These are phyloP conservation scores for Halisarca cf. caerulea DNA, from an alignment of 37 sponge, comb jelly and placozoan genomes.

Conservation along the genomic window DNA sequence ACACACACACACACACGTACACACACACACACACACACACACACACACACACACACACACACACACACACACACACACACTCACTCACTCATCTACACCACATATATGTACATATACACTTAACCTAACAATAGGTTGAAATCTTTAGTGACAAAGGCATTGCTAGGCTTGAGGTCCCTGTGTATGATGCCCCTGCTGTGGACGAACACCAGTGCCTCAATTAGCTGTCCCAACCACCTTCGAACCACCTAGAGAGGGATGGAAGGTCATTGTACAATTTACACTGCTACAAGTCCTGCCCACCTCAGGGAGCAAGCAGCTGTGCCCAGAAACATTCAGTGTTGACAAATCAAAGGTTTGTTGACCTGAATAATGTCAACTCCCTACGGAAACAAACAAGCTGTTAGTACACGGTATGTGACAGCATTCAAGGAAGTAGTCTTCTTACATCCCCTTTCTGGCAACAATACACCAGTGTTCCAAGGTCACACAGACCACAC, in stretches of 20 bases:
- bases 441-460: too few species aligned
- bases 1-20: background rate
- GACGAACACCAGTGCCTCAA: slow-evolving; percentile 76
- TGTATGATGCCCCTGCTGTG: slow-evolving; percentile 68
- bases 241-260: slow-evolving; percentile 44
- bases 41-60: background rate
- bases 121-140: slow-evolving; percentile 38
- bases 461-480: too few species aligned
- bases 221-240: slow-evolving; percentile 90
- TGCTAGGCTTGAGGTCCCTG: slow-evolving; percentile 83
- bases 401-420: too few species aligned
- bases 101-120: background rate
- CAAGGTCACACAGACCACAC: too few species aligned
- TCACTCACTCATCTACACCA: background rate
- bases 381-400: too few species aligned
- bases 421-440: too few species aligned
- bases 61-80: background rate
- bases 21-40: background rate
- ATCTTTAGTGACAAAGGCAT: slow-evolving; percentile 77
- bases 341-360: too few species aligned
- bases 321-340: too few species aligned
- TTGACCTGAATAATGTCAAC: too few species aligned
- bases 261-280: too few species aligned
- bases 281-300: too few species aligned
- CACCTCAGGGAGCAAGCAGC: too few species aligned